Evolutionary conservation across 35 echinoderm and acorn worm species (phyloP).

Genomic region (Anneissia japonica): DNA sequence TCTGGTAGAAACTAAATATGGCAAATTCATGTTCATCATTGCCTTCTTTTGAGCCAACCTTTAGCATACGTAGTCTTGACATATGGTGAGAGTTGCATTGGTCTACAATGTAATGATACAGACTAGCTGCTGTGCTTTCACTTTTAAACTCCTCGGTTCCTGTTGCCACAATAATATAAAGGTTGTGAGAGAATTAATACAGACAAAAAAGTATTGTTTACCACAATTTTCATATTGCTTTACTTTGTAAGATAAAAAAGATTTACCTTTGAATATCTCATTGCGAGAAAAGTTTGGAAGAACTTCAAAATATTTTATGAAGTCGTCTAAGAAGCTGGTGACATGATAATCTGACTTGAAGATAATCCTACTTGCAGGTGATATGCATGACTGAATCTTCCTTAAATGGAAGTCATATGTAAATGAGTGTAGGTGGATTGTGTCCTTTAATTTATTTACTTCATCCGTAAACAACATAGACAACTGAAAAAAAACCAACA

Average conservation of each 20-base stretch:
- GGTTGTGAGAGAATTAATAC: neutral
- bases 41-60: neutral
- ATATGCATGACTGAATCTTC: slow-evolving; percentile 74
- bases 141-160: neutral
- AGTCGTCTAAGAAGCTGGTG: slow-evolving; percentile 76
- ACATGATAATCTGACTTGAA: slow-evolving; percentile 89
- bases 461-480: slow-evolving; percentile 86
- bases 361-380: slow-evolving; percentile 46
- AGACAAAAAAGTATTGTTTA: no score
- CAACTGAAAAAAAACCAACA: slow-evolving; percentile 46
- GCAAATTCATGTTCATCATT: slow-evolving; percentile 52
- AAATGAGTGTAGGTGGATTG: slow-evolving; percentile 89
- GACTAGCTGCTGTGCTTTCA: slow-evolving; percentile 14
- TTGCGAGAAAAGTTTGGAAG: slow-evolving; percentile 71
- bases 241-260: no score
- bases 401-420: slow-evolving; percentile 96
- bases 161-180: neutral
- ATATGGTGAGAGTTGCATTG: slow-evolving; percentile 46
- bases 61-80: slow-evolving; percentile 2
- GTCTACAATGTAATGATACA: slow-evolving; percentile 57
- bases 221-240: no score
- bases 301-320: slow-evolving; percentile 58
- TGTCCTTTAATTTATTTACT: slow-evolving; percentile 88
- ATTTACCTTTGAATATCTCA: slow-evolving; percentile 63
- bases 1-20: neutral